These are phyloP conservation scores for Calameuta filiformis DNA, from an alignment of 2,888 invertebrate species.

Conservation along the genomic window DNA sequence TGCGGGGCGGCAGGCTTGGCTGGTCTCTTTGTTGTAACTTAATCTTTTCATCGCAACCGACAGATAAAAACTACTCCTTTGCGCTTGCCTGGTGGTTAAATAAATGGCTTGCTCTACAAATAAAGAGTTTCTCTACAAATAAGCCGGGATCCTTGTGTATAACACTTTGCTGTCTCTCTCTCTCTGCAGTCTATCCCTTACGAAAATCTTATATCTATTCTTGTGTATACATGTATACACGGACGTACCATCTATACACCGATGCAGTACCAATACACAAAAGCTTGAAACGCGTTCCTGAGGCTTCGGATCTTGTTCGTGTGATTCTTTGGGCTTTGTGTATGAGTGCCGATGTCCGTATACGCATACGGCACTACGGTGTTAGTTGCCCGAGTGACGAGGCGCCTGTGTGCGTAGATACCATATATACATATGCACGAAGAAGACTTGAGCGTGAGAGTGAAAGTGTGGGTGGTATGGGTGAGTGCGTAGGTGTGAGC, in stretches of 20 bases:
- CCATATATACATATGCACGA: not conserved
- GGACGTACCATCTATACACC: conserved; percentile 4
- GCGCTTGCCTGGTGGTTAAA: conserved; percentile 8
- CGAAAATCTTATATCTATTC: not conserved
- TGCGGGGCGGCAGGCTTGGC: conserved; percentile 12
- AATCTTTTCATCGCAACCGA: conserved; percentile 29
- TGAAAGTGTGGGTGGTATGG: not conserved
- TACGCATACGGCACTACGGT: not conserved
- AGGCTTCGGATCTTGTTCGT: not conserved
- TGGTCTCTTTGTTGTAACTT: conserved; percentile 28
- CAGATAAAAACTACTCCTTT: conserved; percentile 11
- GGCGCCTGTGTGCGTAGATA: not conserved
- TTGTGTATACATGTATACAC: not conserved
- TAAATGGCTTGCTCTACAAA: conserved; percentile 12
- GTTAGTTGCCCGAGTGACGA: not conserved
- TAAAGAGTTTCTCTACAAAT: conserved; percentile 12
- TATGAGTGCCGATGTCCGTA: not conserved
- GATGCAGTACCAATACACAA: not conserved
- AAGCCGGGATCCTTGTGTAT: not conserved
- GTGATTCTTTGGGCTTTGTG: not conserved
- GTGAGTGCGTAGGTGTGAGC: not conserved
- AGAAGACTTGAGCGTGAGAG: not conserved
- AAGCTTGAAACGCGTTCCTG: not conserved
- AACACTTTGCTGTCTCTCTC: not conserved
- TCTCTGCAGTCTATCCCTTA: not conserved